Base-by-base conservation (phyloP, 2,113 vertebrate genomes). In the Ammospiza caudacuta region DNA sequence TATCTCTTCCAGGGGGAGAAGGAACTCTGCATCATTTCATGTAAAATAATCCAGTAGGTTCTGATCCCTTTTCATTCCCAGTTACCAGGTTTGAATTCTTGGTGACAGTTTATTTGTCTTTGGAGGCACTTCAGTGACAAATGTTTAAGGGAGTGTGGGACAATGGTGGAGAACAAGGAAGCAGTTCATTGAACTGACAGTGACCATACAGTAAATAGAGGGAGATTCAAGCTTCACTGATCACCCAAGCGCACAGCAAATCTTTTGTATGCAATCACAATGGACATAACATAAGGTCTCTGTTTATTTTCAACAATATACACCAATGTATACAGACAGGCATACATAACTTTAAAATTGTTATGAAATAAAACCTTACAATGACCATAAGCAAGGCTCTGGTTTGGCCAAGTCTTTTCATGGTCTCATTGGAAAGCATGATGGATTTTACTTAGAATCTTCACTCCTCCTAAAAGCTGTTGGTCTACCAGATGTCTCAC, bases 171-270 rank as follows among this genome's bases (percentile, higher is more conserved):
- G 97, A 98, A 98, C 98, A 98, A 98, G 98, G 96, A 96, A 97
- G 98, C 98, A 98, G 98, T 98, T 98, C 98, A 98, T 98, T 98
- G 98, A 98, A 96, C 97, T 98, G 98, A 98, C 98, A 98, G 98
- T 98, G 98, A 98, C 98, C 98, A 98, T 98, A 98, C 98, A 98
- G 98, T 98, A 98, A 97, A 98, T 97, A 98, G 98, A 97, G 94
- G 96, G 93, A 98, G 97, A 97, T 98, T 98, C 97, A 98, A 96
- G 98, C 98, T 98, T 98, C 98, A 97, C 97, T 98, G 98, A 94
- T 97, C 98, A 97, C 95, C 97, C 97, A 96, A 98, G 97, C 96
- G 24, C 97, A 97, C 95, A 98, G 97, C 96, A 95, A 97, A 64
- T 94, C 97, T 97, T 98, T 98, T 98, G 98, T 98, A 93, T 81